Base-by-base conservation (phyloP, 2,797 vertebrate species). In the Salmo trutta region DNA sequence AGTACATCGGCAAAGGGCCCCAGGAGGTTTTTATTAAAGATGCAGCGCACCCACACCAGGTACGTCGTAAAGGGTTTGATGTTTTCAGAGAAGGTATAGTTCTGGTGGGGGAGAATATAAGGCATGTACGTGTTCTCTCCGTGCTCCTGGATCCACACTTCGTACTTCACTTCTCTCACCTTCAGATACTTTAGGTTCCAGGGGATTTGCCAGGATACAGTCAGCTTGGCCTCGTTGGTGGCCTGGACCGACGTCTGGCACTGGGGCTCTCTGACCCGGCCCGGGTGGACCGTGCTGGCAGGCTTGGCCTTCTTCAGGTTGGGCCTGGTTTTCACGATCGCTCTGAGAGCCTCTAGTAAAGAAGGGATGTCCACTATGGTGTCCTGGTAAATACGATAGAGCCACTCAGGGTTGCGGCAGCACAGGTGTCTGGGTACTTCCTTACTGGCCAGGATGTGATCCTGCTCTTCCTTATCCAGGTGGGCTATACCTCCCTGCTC, bases 81-180 rank as follows among this genome's bases (percentile, higher is more conserved):
- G 93, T 98, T 99, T 85, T 99, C 98, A 0, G 96, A 97, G 90
- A 99, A 99, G 0, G 98, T 99, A 84, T 99, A 98, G 93, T 99
- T 99, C 93, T 96, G 97, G 88, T 97, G 96, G 59, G 95, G 94
- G 80, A 99, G 94, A 83, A 99, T 97, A 81, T 98, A 97, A 94
- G 98, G 98, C 96, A 97, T 98, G 81, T 99, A 99, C 3, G 97
- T 98, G 94, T 97, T 98, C 90, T 99, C 98, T 66, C 98, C 98
- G 92, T 98, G 97, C 88, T 99, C 98, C 93, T 99, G 98, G 84
- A 99, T 98, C 98, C 98, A 99, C 67, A 99, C 98, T 88, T 99
- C 98, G 0, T 99, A 99, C 88, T 95, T 97, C 19, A 99, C 97
- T 81, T 99, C 98, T 90, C 94, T 93, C 56, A 99, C 97, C 88